Conservation (phyloP, 2,888 invertebrate genomes). For the Hedya salicella region DNA sequence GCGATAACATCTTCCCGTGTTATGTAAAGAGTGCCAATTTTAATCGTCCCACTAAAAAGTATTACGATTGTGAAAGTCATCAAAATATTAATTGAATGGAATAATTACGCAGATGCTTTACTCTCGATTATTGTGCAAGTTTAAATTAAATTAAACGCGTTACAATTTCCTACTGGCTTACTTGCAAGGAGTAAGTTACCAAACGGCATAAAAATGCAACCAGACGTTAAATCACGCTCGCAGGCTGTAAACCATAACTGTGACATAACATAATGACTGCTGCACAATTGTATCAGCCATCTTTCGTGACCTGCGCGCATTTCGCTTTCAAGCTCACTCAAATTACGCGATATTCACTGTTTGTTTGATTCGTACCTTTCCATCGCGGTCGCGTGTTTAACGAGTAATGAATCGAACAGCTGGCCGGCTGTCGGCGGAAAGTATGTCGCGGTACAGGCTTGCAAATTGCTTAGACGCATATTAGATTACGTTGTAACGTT, state of each 20-base stretch:
- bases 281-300: constrained; percentile 63
- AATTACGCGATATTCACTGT: constrained; percentile 58
- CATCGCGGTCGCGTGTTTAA: constrained; percentile 46
- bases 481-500: constrained; percentile 51
- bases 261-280: constrained; percentile 67
- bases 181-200: constrained; percentile 48
- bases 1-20: constrained; percentile 29
- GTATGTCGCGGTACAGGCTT: constrained; percentile 31
- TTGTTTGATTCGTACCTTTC: constrained; percentile 53
- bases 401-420: constrained; percentile 57
- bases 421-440: constrained; percentile 18
- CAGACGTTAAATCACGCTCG: constrained; percentile 69
- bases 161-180: constrained; percentile 56
- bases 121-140: constrained; percentile 42
- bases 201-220: constrained; percentile 63
- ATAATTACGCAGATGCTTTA: constrained; percentile 34
- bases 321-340: constrained; percentile 68
- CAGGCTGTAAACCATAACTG: constrained; percentile 54
- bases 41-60: constrained; percentile 18
- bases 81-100: constrained; percentile 37
- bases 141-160: constrained; percentile 38
- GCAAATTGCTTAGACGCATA: constrained; percentile 43
- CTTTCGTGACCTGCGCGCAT: constrained; percentile 61
- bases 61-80: constrained; percentile 30
- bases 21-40: constrained; percentile 36